A percentile compares a stretch with the other conserved stretches of the same genome.
phyloP scores from a whole-genome alignment of 2,113 vertebrate species.

The Gavialis gangeticus region DNA sequence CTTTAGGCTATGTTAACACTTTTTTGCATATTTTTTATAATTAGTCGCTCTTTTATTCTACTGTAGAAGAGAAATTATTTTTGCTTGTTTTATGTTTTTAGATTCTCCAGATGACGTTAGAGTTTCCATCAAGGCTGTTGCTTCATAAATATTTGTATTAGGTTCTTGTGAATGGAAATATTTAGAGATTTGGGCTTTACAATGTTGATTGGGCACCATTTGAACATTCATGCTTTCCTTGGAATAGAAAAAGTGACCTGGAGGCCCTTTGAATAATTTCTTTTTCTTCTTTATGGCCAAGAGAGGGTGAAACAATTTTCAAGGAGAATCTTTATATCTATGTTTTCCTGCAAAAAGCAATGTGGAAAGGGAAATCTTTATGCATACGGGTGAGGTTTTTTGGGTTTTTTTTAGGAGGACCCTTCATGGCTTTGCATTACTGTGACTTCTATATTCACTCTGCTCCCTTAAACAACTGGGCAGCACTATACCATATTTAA shows the following conservation, averaged over 20 bases:
- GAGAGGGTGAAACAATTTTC: background rate
- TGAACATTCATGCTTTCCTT: background rate
- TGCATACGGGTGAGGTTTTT: no score
- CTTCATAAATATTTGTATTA: constrained; percentile 5
- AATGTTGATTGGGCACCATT: background rate
- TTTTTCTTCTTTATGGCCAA: background rate
- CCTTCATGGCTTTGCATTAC: no score
- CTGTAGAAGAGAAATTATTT: background rate
- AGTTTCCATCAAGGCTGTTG: background rate
- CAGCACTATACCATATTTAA: background rate
- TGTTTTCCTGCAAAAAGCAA: background rate
- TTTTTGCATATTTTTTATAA: constrained; percentile 43
- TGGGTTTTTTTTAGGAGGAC: background rate
- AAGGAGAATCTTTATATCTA: background rate
- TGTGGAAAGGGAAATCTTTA: background rate
- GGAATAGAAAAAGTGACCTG: background rate
- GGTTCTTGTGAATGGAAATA: background rate
- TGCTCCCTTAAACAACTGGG: background rate
- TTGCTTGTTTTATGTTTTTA: background rate
- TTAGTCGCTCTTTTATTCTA: background rate
- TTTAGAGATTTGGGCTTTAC: background rate
- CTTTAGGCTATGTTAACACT: background rate
- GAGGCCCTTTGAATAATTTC: background rate
- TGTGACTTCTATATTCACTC: background rate
- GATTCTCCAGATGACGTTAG: background rate